phyloP scores from a whole-genome alignment of 64 coral and sea anemone species.

The Exaiptasia diaphana region DNA sequence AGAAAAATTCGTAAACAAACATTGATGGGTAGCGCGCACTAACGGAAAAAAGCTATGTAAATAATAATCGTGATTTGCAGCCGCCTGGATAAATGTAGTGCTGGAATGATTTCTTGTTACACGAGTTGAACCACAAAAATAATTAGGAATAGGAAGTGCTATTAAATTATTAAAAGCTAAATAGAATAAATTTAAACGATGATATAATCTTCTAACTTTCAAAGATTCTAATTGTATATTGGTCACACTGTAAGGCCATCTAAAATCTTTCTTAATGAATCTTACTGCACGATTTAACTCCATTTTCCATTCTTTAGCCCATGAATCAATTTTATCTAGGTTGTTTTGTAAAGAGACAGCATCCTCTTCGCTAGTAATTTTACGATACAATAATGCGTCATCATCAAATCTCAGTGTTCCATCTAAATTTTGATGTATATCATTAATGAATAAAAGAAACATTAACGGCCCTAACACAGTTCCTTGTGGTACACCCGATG shows the following conservation, averaged over 20 bases:
- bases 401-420: constrained; percentile 20
- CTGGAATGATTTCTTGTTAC: constrained; percentile 9
- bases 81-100: constrained; percentile 7
- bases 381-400: not conserved
- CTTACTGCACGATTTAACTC: constrained; percentile 33
- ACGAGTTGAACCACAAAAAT: not conserved
- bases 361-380: not conserved
- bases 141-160: constrained; percentile 6
- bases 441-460: constrained; percentile 43
- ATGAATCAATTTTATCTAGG: not conserved
- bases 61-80: constrained; percentile 15
- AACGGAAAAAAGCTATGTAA: constrained; percentile 29
- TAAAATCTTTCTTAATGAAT: constrained; percentile 56
- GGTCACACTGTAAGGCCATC: constrained; percentile 11
- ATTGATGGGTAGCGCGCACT: not conserved
- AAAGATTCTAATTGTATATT: not conserved
- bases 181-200: constrained; percentile 37
- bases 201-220: not conserved
- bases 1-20: too few species aligned
- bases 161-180: constrained; percentile 4
- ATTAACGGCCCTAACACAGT: constrained; percentile 20
- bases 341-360: not conserved
- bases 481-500: constrained; percentile 28
- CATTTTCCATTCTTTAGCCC: constrained; percentile 2
- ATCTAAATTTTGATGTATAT: constrained; percentile 21